These are phyloP conservation scores for Anthrax anthrax DNA, from an alignment of 2,888 invertebrate species.

Conservation along the genomic window DNA sequence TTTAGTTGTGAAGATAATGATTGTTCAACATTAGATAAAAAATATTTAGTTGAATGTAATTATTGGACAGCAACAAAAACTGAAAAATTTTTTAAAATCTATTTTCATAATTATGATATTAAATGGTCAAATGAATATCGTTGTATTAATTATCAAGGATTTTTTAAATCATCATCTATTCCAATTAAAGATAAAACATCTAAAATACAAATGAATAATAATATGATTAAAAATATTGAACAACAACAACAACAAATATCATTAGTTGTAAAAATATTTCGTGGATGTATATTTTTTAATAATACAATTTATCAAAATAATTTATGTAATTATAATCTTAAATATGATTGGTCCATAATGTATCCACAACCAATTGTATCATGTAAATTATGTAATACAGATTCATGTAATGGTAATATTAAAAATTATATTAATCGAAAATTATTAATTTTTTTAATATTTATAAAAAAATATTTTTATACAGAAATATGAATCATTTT, in stretches of 20 bases:
- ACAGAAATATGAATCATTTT: too few relatives aligned
- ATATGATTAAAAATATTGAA: too few relatives aligned
- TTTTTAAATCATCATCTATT: not conserved
- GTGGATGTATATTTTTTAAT: not conserved
- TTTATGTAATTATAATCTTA: not conserved
- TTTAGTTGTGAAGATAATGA: not conserved
- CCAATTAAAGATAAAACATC: too few relatives aligned
- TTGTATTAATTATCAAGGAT: not conserved
- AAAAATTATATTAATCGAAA: too few relatives aligned
- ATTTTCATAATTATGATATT: not conserved
- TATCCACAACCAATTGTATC: not conserved
- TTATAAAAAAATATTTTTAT: too few relatives aligned
- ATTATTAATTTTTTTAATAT: too few relatives aligned
- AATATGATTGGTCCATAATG: not conserved
- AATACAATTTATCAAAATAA: not conserved
- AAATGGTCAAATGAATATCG: not conserved
- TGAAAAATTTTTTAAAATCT: not conserved
- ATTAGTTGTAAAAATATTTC: not conserved
- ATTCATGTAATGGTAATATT: not conserved
- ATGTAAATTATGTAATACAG: not conserved
- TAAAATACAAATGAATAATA: too few relatives aligned
- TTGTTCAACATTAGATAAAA: not conserved
- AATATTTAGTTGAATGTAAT: not conserved
- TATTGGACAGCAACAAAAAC: not conserved
- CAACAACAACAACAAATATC: not conserved